Conservation (phyloP, 2,113 vertebrate species). For the Procapra przewalskii region DNA sequence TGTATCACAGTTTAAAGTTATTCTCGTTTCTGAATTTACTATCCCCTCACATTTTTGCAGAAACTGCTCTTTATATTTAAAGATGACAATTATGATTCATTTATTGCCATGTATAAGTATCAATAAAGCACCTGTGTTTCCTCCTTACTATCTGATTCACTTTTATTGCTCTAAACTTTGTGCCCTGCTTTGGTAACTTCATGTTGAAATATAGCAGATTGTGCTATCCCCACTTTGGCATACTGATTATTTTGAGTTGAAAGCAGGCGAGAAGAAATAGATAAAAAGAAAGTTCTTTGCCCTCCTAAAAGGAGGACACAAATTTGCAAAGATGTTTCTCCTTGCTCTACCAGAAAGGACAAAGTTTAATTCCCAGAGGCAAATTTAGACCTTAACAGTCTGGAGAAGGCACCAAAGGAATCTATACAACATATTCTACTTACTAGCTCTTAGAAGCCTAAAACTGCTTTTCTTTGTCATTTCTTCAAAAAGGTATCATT, state of each 20-base stretch:
- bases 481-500: neutral
- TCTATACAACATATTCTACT: neutral
- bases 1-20: neutral
- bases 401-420: neutral
- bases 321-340: neutral
- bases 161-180: neutral
- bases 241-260: neutral
- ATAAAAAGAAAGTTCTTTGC: neutral
- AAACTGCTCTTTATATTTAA: neutral
- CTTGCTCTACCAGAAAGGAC: neutral
- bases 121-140: neutral
- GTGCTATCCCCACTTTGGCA: neutral
- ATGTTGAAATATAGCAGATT: neutral
- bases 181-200: neutral
- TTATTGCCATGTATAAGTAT: neutral
- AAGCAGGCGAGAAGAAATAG: neutral
- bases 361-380: neutral
- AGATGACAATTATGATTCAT: neutral
- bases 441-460: neutral
- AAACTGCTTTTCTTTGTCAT: neutral
- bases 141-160: neutral
- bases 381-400: neutral
- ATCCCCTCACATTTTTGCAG: slow-evolving; percentile 1
- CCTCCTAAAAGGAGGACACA: neutral
- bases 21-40: neutral